phyloP scores from a whole-genome alignment of 2,888 invertebrate species.

The Cistogaster globosa region DNA sequence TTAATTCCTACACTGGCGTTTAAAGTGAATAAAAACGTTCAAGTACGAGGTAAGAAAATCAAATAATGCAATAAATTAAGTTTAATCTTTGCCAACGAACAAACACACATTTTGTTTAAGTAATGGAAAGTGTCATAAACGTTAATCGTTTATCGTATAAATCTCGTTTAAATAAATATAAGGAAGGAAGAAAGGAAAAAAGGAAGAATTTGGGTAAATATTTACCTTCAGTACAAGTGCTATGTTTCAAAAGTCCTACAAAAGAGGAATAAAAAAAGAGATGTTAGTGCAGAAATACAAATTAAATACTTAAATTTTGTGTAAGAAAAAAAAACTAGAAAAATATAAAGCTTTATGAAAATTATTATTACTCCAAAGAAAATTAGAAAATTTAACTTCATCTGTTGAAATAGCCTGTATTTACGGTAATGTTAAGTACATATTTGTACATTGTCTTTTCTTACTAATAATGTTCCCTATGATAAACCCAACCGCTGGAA shows the following conservation, averaged over 20 bases:
- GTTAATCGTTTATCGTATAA: constrained; percentile 69
- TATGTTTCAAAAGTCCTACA: background rate
- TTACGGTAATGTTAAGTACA: background rate
- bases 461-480: constrained; percentile 21
- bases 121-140: constrained; percentile 58
- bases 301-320: no score
- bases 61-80: constrained; percentile 54
- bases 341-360: background rate
- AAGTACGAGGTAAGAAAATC: constrained; percentile 41
- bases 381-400: background rate
- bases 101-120: constrained; percentile 17
- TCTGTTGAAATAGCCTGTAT: background rate
- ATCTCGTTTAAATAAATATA: constrained; percentile 63
- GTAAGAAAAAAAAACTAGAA: no score
- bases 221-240: constrained; percentile 29
- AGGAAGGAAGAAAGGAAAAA: constrained; percentile 25
- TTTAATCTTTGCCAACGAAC: constrained; percentile 62
- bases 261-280: background rate
- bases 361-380: background rate
- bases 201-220: constrained; percentile 59
- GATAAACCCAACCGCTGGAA: constrained; percentile 35
- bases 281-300: background rate
- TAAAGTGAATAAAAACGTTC: background rate
- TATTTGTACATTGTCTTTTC: constrained; percentile 52
- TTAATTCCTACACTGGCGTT: background rate